A percentile compares a stretch with the other conserved stretches of the same genome.
Conservation (phyloP, 2,888 invertebrate genomes). For the Aphodius granarius region DNA sequence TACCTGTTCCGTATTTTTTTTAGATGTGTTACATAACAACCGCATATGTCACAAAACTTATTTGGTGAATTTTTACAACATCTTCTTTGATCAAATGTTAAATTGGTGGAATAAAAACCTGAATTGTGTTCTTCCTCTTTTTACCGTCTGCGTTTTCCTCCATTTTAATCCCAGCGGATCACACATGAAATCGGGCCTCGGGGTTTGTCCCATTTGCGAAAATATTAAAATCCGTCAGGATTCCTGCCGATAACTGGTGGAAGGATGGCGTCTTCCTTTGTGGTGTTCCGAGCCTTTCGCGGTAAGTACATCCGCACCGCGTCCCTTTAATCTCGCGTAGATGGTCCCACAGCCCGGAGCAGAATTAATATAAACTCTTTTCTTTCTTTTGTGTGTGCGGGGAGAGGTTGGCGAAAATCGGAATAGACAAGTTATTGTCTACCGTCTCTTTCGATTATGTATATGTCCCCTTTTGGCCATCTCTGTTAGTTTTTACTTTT, state of each 20-base stretch:
- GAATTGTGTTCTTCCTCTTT: not conserved
- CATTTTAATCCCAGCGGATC: constrained; percentile 6
- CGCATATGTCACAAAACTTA: too few relatives aligned
- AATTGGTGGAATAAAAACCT: not conserved
- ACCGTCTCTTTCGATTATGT: not conserved
- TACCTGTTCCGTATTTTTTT: too few relatives aligned
- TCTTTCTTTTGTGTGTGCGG: constrained; percentile 8
- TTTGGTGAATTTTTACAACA: too few relatives aligned
- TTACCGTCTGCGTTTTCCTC: not conserved
- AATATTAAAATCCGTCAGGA: constrained; percentile 12
- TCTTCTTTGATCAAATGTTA: too few relatives aligned
- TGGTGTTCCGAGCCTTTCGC: constrained; percentile 7
- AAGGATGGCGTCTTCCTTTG: constrained; percentile 1
- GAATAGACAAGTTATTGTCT: constrained; percentile 15
- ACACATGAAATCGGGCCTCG: constrained; percentile 9
- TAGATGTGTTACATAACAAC: too few relatives aligned
- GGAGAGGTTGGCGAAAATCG: not conserved
- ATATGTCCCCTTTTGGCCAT: too few relatives aligned
- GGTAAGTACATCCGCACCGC: not conserved
- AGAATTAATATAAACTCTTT: constrained; percentile 34
- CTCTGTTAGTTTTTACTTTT: not conserved
- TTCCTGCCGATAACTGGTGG: constrained; percentile 5
- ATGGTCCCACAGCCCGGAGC: constrained; percentile 28
- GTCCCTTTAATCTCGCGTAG: constrained; percentile 34
- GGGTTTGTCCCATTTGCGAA: constrained; percentile 2